A percentile compares a stretch with the other conserved stretches of the same genome.
phyloP scores from a whole-genome alignment of 2,113 vertebrate genomes.

The Epinephelus moara region DNA sequence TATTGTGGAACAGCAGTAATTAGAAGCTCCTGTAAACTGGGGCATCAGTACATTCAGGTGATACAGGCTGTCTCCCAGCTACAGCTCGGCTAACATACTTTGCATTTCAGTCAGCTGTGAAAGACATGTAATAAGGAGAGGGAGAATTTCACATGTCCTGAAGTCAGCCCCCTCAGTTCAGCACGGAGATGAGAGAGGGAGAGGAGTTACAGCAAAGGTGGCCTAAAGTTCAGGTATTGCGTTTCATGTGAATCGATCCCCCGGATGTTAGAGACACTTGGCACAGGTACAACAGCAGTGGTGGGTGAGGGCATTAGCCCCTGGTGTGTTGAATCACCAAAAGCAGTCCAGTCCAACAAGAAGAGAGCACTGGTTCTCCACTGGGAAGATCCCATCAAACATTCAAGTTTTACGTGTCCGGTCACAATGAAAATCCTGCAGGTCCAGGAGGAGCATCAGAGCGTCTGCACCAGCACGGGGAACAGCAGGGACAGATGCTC shows the following conservation, averaged over 20 bases:
- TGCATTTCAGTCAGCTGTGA: slow-evolving; percentile 29
- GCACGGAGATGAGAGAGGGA: slow-evolving; percentile 22
- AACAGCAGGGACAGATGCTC: slow-evolving; percentile 98
- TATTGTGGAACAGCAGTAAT: slow-evolving; percentile 55
- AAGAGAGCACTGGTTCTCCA: neutral
- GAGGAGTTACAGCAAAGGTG: slow-evolving; percentile 40
- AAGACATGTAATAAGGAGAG: slow-evolving; percentile 32
- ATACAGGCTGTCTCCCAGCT: slow-evolving; percentile 10
- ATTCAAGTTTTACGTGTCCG: slow-evolving; percentile 58
- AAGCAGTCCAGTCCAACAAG: slow-evolving; percentile 39
- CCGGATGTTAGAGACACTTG: slow-evolving; percentile 46
- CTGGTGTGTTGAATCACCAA: slow-evolving; percentile 40
- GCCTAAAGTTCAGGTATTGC: slow-evolving; percentile 63
- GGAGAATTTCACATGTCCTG: slow-evolving; percentile 18
- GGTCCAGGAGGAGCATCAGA: slow-evolving; percentile 76
- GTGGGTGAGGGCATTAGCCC: slow-evolving; percentile 15
- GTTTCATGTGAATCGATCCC: slow-evolving; percentile 60
- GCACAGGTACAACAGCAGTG: slow-evolving; percentile 58
- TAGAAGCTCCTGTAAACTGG: slow-evolving; percentile 39
- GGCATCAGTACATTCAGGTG: slow-evolving; percentile 42
- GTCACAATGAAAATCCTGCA: slow-evolving; percentile 22
- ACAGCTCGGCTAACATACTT: slow-evolving; percentile 4
- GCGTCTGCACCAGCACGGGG: slow-evolving; percentile 95
- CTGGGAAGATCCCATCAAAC: slow-evolving; percentile 34
- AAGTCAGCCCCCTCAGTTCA: slow-evolving; percentile 9